phyloP scores from a whole-genome alignment of 2,888 invertebrate genomes.

The Trissoscelio sp. region DNA sequence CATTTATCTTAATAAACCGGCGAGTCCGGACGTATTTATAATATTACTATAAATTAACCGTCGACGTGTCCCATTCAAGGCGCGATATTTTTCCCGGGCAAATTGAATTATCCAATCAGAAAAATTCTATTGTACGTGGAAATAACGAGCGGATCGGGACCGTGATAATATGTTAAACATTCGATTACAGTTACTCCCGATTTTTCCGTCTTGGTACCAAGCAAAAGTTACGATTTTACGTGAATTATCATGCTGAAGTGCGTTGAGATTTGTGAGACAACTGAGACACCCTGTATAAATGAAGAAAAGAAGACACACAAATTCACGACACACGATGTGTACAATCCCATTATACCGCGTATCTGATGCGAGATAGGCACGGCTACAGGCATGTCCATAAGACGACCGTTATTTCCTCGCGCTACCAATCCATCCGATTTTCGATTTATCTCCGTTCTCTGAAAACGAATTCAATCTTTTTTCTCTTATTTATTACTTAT shows the following conservation, averaged over 20 bases:
- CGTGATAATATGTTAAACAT: conserved; percentile 21
- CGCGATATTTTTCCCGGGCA: conserved; percentile 4
- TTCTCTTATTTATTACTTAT: not conserved
- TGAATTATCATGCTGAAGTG: conserved; percentile 30
- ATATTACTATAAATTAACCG: conserved; percentile 37
- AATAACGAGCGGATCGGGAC: conserved; percentile 31
- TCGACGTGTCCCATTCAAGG: conserved; percentile 15
- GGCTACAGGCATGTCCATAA: conserved; percentile 41
- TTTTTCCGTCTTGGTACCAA: conserved; percentile 14
- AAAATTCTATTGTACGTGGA: conserved; percentile 34
- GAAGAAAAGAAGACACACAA: conserved; percentile 52
- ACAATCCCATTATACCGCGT: conserved; percentile 60
- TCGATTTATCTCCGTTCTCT: conserved; percentile 37
- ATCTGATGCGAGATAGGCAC: conserved; percentile 62
- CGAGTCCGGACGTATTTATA: conserved; percentile 12
- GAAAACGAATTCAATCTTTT: not conserved
- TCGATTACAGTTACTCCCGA: conserved; percentile 47
- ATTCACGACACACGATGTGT: conserved; percentile 49
- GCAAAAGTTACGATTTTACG: conserved; percentile 43
- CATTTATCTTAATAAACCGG: conserved; percentile 27
- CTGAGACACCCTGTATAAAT: conserved; percentile 43
- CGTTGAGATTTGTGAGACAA: conserved; percentile 45
- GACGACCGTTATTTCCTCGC: conserved; percentile 63
- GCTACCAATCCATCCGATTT: conserved; percentile 63
- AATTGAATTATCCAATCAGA: conserved; percentile 32